Evolutionary conservation across 2,888 invertebrate genomes (phyloP).

Genomic region (Melieria omissa): DNA sequence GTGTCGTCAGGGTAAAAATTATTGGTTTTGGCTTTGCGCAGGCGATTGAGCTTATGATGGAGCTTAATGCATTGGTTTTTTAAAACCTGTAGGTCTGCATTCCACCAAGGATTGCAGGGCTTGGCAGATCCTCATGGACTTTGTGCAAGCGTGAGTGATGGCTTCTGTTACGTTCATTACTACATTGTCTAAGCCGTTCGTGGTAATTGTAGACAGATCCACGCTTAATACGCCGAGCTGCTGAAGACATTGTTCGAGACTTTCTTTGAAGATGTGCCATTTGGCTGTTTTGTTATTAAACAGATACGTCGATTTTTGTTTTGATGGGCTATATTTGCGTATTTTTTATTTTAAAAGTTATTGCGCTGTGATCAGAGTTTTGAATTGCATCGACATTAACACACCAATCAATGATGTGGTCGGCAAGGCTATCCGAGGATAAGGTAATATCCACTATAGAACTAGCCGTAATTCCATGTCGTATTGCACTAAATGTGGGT

Average conservation of each 20-base stretch:
- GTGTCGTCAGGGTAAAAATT: background rate
- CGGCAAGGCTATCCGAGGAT: background rate
- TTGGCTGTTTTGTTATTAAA: too few species aligned
- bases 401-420: too few species aligned
- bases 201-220: background rate
- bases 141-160: background rate
- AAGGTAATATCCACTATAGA: background rate
- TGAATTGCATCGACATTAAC: too few species aligned
- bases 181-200: background rate
- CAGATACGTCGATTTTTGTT: too few species aligned
- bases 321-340: too few species aligned
- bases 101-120: background rate
- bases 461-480: background rate
- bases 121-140: background rate
- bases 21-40: background rate
- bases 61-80: background rate
- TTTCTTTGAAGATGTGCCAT: too few species aligned
- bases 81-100: background rate
- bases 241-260: too few species aligned
- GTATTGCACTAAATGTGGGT: background rate
- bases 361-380: too few species aligned
- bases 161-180: background rate
- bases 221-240: background rate
- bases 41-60: background rate
- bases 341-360: too few species aligned